Base-by-base conservation (phyloP, 2,113 vertebrate genomes). In the Ammodytes dubius region DNA sequence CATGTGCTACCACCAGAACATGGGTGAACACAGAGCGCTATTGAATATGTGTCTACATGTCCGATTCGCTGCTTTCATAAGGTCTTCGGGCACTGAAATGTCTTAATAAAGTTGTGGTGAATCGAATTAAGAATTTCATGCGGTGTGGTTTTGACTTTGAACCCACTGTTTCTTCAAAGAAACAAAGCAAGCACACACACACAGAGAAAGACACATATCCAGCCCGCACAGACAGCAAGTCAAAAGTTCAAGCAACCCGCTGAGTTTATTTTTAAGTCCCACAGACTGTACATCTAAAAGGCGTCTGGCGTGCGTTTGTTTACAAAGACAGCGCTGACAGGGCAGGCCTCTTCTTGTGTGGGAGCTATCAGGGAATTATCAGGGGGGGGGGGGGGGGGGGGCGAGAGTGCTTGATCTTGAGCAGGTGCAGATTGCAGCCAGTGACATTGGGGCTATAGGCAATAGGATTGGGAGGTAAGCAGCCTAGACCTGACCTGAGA, bases 381-480 rank as follows among this genome's bases (percentile, higher is more conserved):
- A 27, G 27, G 27, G 69, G 79, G 42, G 77, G 63, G 70, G 50
- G 56, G 40, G 70, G 83, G 58, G 1, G n/a, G 72, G 53, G 53
- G 66, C 35, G 78, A 61, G 76, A 77, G 80, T 85, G 57, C 87
- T 89, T 85, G 82, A 87, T 85, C 85, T 27, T 91, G 79, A 88
- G 83, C 79, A 35, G 27, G 76, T 27, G 73, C 82, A 90, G 93
- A 94, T 94, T 94, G 93, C 76, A 89, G 88, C 50, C 57, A 85
- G 64, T 91, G 77, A 88, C 87, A 91, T 64, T 46, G 77, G 74
- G 74, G 59, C 79, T 71, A 27, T 27, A 58, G 88, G 83, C 92
- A 95, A 94, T 90, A 94, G 94, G 95, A 95, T 95, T 95, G 92
- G 49, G 81, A 87, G 84, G 81, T 94, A 95, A 95, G 88, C 88